Percentiles rank a stretch among this genome's conserved stretches.
These are phyloP conservation scores for Palythoa grandis DNA, from an alignment of 92 coral and sea anemone species.

Conservation along the genomic window DNA sequence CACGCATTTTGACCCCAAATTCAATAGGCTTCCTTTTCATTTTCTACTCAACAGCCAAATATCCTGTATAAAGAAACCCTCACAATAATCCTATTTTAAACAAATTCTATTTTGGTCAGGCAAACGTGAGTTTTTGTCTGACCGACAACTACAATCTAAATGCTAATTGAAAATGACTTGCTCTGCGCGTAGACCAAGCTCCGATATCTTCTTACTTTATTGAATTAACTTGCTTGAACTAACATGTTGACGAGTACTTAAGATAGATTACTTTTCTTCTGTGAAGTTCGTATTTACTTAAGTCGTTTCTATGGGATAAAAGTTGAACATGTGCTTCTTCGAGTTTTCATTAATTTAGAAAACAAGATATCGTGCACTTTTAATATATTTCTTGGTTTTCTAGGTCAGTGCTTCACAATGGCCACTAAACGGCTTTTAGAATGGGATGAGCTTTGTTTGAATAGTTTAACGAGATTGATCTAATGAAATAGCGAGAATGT, in stretches of 20 bases:
- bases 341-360: slow-evolving; percentile 27
- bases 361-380: slow-evolving; percentile 42
- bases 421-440: slow-evolving; percentile 45
- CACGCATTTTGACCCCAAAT: slow-evolving; percentile 7
- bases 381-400: slow-evolving; percentile 45
- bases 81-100: slow-evolving; percentile 38
- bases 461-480: slow-evolving; percentile 48
- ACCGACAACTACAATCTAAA: slow-evolving; percentile 39
- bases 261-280: slow-evolving; percentile 19
- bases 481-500: slow-evolving; percentile 38
- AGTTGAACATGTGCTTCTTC: slow-evolving; percentile 41
- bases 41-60: slow-evolving; percentile 43
- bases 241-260: slow-evolving; percentile 25
- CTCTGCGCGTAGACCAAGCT: neutral
- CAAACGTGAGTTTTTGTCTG: slow-evolving; percentile 50
- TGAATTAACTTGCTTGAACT: slow-evolving; percentile 6
- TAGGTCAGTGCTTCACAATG: slow-evolving; percentile 49
- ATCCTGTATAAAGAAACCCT: slow-evolving; percentile 40
- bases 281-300: slow-evolving; percentile 32
- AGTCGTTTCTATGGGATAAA: slow-evolving; percentile 22
- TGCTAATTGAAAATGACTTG: slow-evolving; percentile 32
- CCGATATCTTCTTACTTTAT: slow-evolving; percentile 5
- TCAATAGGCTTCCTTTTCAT: slow-evolving; percentile 37
- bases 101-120: slow-evolving; percentile 22
- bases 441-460: slow-evolving; percentile 39